Percentiles rank a stretch among this genome's conserved stretches.
Evolutionary conservation across 2,797 vertebrate species (phyloP).

Genomic region (Falco berigora): DNA sequence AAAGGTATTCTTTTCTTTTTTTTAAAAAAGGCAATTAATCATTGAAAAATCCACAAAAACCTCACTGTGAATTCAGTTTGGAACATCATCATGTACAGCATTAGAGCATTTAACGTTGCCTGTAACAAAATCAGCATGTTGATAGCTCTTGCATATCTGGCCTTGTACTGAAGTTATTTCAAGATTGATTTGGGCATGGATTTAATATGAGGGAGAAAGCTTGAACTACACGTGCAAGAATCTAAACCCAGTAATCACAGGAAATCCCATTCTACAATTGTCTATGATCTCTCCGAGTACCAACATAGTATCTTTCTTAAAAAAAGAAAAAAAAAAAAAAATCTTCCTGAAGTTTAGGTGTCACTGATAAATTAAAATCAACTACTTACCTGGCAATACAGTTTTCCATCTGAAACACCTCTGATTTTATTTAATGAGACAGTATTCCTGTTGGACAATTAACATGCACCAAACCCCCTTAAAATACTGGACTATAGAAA

Average conservation of each 20-base stretch:
- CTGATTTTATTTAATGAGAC: not conserved
- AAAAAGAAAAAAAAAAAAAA: not conserved
- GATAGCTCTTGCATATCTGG: not conserved
- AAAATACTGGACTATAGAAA: not conserved
- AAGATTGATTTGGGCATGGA: not conserved
- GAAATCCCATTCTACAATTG: not conserved
- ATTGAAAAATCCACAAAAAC: not conserved
- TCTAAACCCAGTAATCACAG: not conserved
- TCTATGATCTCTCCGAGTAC: not conserved
- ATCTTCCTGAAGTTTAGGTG: not conserved
- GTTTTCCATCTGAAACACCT: not conserved
- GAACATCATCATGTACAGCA: not conserved
- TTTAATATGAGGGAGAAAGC: not conserved
- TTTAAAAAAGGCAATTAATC: not conserved
- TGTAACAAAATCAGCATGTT: not conserved
- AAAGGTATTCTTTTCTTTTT: not conserved
- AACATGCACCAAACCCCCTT: fast-evolving
- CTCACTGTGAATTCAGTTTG: not conserved
- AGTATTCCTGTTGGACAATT: not conserved
- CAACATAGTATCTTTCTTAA: not conserved
- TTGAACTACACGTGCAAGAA: not conserved
- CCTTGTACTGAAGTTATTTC: not conserved
- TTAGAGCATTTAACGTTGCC: not conserved
- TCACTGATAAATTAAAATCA: not conserved
- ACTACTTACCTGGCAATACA: not conserved